Percentiles rank a stretch among this genome's conserved stretches.
These are phyloP conservation scores for Tiaroga cobitis DNA, from an alignment of 2,797 vertebrate species.

Conservation along the genomic window DNA sequence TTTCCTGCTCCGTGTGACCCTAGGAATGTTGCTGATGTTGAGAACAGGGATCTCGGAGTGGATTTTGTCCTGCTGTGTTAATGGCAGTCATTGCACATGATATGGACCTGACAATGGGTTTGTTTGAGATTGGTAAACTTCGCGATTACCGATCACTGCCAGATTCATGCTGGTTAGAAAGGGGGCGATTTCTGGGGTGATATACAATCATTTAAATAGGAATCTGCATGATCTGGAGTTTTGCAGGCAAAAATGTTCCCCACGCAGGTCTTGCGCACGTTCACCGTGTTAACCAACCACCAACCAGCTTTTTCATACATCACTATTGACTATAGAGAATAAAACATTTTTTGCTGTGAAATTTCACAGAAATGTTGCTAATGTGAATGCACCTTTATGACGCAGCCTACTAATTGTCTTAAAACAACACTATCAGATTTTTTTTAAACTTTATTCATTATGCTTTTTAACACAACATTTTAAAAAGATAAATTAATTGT, in stretches of 20 bases:
- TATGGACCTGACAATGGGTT: conserved; percentile 1
- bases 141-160: not conserved
- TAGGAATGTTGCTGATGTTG: conserved; percentile 41
- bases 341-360: not conserved
- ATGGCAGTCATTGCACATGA: conserved; percentile 16
- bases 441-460: not conserved
- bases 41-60: conserved; percentile 33
- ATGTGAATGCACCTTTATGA: not conserved
- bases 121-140: conserved; percentile 24
- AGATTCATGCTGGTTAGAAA: conserved; percentile 1
- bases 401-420: not conserved
- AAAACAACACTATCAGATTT: not conserved
- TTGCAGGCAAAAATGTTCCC: too few species aligned
- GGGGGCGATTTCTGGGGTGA: not conserved
- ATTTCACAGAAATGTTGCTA: not conserved
- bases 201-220: not conserved
- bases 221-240: not conserved
- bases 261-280: not conserved
- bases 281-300: not conserved
- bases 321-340: not conserved
- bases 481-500: not conserved
- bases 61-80: conserved; percentile 16
- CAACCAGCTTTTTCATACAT: not conserved
- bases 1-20: conserved; percentile 43
- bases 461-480: not conserved